These are phyloP conservation scores for Dastarcus helophoroides DNA, from an alignment of 2,888 invertebrate species.

Conservation along the genomic window DNA sequence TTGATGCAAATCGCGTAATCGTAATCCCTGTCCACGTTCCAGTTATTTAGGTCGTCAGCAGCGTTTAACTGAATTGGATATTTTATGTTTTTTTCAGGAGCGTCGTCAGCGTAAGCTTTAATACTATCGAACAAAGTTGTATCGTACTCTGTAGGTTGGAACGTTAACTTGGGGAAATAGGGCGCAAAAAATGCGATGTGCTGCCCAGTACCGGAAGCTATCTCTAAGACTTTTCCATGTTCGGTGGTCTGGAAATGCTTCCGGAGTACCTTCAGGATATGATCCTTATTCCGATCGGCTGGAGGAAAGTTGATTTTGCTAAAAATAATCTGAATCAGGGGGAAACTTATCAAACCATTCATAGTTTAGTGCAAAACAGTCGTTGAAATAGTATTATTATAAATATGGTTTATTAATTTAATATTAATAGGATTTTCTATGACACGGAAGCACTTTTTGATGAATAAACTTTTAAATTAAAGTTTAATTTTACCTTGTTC, in stretches of 20 bases:
- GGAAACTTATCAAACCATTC: no score
- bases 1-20: slow-evolving; percentile 77
- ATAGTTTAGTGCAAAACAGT: no score
- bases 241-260: slow-evolving; percentile 43
- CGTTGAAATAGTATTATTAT: no score
- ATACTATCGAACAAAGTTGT: slow-evolving; percentile 49
- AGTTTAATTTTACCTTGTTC: no score
- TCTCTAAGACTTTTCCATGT: slow-evolving; percentile 49
- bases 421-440: no score
- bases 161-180: slow-evolving; percentile 58
- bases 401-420: no score
- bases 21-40: slow-evolving; percentile 32
- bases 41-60: slow-evolving; percentile 33
- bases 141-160: slow-evolving; percentile 74
- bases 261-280: slow-evolving; percentile 58
- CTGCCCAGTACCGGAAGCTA: slow-evolving; percentile 75
- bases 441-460: no score
- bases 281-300: slow-evolving; percentile 63
- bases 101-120: slow-evolving; percentile 42
- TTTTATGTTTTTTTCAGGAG: slow-evolving; percentile 52
- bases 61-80: slow-evolving; percentile 55
- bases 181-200: slow-evolving; percentile 69
- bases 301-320: slow-evolving; percentile 54
- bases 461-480: no score
- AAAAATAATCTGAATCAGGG: slow-evolving; percentile 12